Conservation (phyloP, 2,888 invertebrate genomes). For the Caenorhabditis japonica region DNA sequence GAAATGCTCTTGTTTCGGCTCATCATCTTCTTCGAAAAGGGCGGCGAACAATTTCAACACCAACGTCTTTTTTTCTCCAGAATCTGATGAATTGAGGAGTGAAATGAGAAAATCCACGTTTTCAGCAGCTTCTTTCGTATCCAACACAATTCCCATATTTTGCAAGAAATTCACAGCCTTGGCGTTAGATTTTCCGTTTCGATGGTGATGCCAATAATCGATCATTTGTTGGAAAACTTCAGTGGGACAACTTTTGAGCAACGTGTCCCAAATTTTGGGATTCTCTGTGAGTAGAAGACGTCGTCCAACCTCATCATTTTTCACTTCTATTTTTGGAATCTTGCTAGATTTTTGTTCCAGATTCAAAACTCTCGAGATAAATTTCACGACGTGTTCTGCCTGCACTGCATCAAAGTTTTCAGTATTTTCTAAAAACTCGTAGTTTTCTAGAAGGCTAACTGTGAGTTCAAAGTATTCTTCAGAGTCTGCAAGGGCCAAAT, state of each 20-base stretch:
- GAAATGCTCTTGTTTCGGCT: slow-evolving; percentile 22
- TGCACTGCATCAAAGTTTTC: slow-evolving; percentile 16
- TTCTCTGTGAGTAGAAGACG: slow-evolving; percentile 16
- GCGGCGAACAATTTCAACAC: slow-evolving; percentile 10
- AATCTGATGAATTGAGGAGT: background rate
- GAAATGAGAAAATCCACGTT: slow-evolving; percentile 32
- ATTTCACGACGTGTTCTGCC: slow-evolving; percentile 7
- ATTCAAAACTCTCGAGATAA: slow-evolving; percentile 8
- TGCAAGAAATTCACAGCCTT: slow-evolving; percentile 18
- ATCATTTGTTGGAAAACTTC: slow-evolving; percentile 36
- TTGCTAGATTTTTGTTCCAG: background rate
- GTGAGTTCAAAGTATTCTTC: slow-evolving; percentile 8
- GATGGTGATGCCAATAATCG: slow-evolving; percentile 28
- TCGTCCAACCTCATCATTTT: slow-evolving; percentile 37
- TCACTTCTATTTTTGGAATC: background rate
- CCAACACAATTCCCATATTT: slow-evolving; percentile 14
- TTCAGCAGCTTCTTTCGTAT: slow-evolving; percentile 22
- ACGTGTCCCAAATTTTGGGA: slow-evolving; percentile 18
- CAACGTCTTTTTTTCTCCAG: background rate
- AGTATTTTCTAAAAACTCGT: slow-evolving; percentile 7
- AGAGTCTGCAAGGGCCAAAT: slow-evolving; percentile 6
- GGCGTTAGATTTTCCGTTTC: slow-evolving; percentile 37
- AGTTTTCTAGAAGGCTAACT: background rate
- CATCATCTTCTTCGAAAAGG: slow-evolving; percentile 29
- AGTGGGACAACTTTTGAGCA: background rate